Percentiles rank a stretch among this genome's conserved stretches.
Evolutionary conservation across 2,888 invertebrate genomes (phyloP).

Genomic region (Linyphia triangularis): DNA sequence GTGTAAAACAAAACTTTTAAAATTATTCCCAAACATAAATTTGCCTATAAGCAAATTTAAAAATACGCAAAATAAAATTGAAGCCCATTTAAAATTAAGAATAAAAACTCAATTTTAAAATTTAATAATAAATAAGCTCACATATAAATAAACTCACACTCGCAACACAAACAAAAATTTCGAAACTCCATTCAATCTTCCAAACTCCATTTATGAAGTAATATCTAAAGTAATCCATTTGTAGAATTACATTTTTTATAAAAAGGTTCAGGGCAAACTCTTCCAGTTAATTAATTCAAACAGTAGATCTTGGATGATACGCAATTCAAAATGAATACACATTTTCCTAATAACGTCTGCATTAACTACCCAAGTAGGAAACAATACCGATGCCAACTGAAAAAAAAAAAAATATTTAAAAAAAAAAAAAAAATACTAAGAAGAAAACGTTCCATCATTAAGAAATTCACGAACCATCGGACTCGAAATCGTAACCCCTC

Average conservation of each 20-base stretch:
- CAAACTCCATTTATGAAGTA: neutral
- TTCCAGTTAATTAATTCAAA: conserved; percentile 7
- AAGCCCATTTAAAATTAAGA: too few relatives aligned
- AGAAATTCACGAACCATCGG: conserved; percentile 49
- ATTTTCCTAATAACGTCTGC: neutral
- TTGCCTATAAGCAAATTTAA: too few relatives aligned
- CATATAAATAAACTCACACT: too few relatives aligned
- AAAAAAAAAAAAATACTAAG: neutral
- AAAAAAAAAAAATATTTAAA: neutral
- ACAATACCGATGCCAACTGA: conserved; percentile 5
- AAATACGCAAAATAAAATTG: too few relatives aligned
- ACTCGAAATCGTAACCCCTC: neutral
- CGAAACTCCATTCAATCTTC: too few relatives aligned
- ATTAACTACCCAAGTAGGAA: conserved; percentile 1
- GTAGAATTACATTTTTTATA: too few relatives aligned
- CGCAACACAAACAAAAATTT: too few relatives aligned
- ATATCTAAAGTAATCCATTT: neutral
- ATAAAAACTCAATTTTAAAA: too few relatives aligned
- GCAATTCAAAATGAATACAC: conserved; percentile 7
- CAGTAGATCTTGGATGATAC: neutral
- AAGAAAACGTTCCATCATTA: conserved; percentile 38
- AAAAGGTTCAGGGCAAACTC: neutral
- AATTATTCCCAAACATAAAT: too few relatives aligned
- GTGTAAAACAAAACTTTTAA: too few relatives aligned
- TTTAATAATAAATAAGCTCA: too few relatives aligned